phyloP scores from a whole-genome alignment of 2,113 vertebrate genomes.

The Ciconia stormi region DNA sequence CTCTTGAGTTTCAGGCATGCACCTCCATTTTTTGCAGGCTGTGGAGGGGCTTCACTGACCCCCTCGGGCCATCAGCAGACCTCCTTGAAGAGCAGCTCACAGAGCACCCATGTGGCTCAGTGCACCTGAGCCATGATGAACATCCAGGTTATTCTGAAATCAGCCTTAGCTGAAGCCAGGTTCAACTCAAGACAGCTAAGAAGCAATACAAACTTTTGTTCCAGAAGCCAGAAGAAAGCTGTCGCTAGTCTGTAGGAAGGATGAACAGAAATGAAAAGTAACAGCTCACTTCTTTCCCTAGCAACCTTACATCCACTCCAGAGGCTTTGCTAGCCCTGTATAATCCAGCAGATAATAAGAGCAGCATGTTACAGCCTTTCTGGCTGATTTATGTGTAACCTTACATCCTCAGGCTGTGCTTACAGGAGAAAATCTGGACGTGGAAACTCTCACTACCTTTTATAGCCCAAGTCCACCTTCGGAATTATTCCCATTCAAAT shows the following conservation, averaged over 20 bases:
- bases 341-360: neutral
- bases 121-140: neutral
- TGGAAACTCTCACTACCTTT: neutral
- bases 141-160: neutral
- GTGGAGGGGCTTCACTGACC: neutral
- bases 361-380: neutral
- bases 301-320: neutral
- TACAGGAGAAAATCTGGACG: neutral
- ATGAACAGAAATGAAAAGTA: neutral
- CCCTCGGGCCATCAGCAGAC: neutral
- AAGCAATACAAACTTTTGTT: neutral
- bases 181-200: neutral
- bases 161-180: neutral
- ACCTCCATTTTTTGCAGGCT: neutral
- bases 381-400: neutral
- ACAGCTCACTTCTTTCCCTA: neutral
- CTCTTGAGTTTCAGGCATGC: neutral
- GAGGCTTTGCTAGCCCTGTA: neutral
- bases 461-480: neutral
- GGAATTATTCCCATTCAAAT: neutral
- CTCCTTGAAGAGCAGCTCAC: neutral
- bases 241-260: neutral
- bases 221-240: neutral
- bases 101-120: neutral
- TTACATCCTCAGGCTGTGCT: neutral